A percentile compares a stretch with the other conserved stretches of the same genome.
Conservation (phyloP, 2,113 vertebrate species). For the Herpailurus yagouaroundi region DNA sequence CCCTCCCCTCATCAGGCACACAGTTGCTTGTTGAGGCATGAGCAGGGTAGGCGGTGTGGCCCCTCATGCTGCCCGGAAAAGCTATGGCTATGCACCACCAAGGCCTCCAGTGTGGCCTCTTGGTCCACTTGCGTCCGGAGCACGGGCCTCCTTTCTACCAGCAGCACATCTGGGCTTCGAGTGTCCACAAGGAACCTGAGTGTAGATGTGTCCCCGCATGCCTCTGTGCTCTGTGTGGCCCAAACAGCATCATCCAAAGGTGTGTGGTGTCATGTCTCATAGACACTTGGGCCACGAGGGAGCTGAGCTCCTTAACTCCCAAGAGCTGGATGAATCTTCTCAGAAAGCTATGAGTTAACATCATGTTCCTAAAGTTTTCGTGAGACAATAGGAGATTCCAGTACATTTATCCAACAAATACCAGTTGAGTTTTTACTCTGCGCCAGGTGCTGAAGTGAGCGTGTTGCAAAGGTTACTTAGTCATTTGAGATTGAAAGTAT, state of each 20-base stretch:
- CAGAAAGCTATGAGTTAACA: background rate
- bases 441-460: background rate
- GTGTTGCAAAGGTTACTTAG: background rate
- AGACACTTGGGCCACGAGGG: background rate
- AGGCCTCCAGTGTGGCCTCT: background rate
- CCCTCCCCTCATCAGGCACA: background rate
- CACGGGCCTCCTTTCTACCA: background rate
- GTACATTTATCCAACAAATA: background rate
- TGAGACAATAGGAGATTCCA: background rate
- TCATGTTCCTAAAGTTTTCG: background rate
- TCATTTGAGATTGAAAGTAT: background rate
- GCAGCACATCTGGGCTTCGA: background rate
- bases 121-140: no score
- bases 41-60: background rate
- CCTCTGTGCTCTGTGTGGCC: background rate
- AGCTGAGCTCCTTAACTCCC: background rate
- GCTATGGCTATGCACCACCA: accelerated
- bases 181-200: no score
- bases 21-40: no score
- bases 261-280: no score
- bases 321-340: background rate
- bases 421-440: background rate
- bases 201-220: accelerated
- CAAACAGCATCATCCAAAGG: background rate
- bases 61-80: background rate